phyloP scores from a whole-genome alignment of 1,140 invertebrate genomes.

The Drosophila miranda region DNA sequence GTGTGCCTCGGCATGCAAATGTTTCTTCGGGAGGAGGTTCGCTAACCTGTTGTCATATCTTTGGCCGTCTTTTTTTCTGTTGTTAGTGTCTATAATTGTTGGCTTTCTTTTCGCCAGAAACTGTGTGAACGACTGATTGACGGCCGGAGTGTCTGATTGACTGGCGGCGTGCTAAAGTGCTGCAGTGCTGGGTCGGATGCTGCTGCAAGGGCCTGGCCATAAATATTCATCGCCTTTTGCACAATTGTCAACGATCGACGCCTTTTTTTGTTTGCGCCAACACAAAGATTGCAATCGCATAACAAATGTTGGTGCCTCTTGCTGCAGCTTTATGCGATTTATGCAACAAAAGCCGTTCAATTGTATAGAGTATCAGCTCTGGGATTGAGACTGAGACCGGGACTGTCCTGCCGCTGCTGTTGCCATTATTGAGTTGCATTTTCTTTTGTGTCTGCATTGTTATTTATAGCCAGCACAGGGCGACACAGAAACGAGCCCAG shows the following conservation, averaged over 20 bases:
- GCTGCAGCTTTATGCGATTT: slow-evolving; percentile 58
- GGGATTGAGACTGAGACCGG: slow-evolving; percentile 9
- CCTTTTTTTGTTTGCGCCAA: slow-evolving; percentile 51
- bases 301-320: slow-evolving; percentile 66
- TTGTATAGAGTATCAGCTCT: slow-evolving; percentile 63
- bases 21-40: slow-evolving; percentile 50
- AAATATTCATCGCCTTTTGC: slow-evolving; percentile 69
- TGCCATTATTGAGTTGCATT: slow-evolving; percentile 74
- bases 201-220: slow-evolving; percentile 53
- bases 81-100: slow-evolving; percentile 73
- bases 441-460: slow-evolving; percentile 58
- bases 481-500: slow-evolving; percentile 41
- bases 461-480: slow-evolving; percentile 59
- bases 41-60: slow-evolving; percentile 78
- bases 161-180: slow-evolving; percentile 15
- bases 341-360: slow-evolving; percentile 80
- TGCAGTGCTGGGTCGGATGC: slow-evolving; percentile 28
- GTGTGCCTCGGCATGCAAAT: slow-evolving; percentile 58
- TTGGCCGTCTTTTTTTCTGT: slow-evolving; percentile 51
- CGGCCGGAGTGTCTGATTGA: slow-evolving; percentile 37
- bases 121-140: slow-evolving; percentile 35
- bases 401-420: slow-evolving; percentile 20
- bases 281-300: slow-evolving; percentile 73
- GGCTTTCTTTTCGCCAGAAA: slow-evolving; percentile 71
- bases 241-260: slow-evolving; percentile 74